Conservation (phyloP, 2,888 invertebrate genomes). For the Prosapia bicincta region DNA sequence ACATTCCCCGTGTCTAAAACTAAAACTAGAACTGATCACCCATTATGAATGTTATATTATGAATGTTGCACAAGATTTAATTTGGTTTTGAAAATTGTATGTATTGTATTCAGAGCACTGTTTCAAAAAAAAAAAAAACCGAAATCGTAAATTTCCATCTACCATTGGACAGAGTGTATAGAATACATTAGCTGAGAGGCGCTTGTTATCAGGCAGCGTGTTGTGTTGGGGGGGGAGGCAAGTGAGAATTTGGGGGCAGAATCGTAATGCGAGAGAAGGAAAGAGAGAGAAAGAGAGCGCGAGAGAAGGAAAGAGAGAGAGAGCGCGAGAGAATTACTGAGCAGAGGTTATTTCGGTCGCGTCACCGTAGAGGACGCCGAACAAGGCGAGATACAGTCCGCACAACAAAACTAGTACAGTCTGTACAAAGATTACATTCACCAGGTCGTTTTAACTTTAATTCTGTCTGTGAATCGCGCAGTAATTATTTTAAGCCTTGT, state of each 20-base stretch:
- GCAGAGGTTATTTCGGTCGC: neutral
- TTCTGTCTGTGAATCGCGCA: no score
- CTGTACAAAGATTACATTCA: neutral
- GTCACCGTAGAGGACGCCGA: neutral
- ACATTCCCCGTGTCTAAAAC: no score
- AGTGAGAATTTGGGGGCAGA: neutral
- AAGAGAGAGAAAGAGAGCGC: neutral
- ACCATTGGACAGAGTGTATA: constrained; percentile 17
- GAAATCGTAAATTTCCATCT: neutral
- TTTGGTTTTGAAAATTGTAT: no score
- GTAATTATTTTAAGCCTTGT: no score
- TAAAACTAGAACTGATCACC: no score
- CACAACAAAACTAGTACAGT: neutral
- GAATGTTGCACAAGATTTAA: no score
- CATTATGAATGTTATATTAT: no score
- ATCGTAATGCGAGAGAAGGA: neutral
- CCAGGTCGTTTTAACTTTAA: no score
- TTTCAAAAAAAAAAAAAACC: no score
- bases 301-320: no score
- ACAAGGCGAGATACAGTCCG: neutral
- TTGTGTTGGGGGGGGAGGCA: neutral
- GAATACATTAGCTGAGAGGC: constrained; percentile 24
- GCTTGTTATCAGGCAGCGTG: neutral
- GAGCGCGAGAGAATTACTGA: neutral
- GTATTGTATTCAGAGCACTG: no score